Percentiles rank a stretch among this genome's conserved stretches.
Conservation (phyloP, 1,140 invertebrate genomes). For the Dreissena rostriformis region DNA sequence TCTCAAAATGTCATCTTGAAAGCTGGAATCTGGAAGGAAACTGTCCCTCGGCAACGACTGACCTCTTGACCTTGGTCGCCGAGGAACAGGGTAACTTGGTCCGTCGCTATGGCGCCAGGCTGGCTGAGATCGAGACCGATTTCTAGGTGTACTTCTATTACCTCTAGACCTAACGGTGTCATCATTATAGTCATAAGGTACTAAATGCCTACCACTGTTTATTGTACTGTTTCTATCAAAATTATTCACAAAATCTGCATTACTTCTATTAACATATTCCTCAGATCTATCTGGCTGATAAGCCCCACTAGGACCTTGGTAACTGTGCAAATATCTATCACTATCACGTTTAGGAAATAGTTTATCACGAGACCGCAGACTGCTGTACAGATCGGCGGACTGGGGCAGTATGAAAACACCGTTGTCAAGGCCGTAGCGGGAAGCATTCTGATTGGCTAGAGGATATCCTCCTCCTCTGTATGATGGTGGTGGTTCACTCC, state of each 20-base stretch:
- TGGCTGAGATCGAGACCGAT: constrained; percentile 54
- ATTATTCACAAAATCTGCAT: constrained; percentile 30
- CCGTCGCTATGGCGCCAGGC: constrained; percentile 28
- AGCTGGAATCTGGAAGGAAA: not conserved
- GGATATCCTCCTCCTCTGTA: constrained; percentile 71
- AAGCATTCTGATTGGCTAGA: constrained; percentile 59
- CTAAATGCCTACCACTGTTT: constrained; percentile 4
- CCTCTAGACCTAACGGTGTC: constrained; percentile 29
- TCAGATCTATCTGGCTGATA: constrained; percentile 22
- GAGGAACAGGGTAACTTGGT: constrained; percentile 49
- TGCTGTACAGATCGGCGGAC: constrained; percentile 46
- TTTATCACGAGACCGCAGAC: constrained; percentile 20
- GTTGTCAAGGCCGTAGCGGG: constrained; percentile 34
- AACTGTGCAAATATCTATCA: constrained; percentile 3
- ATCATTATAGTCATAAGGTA: constrained; percentile 35
- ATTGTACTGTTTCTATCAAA: constrained; percentile 23
- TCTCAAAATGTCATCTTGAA: constrained; percentile 3
- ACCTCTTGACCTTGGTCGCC: constrained; percentile 34
- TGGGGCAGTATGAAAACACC: constrained; percentile 68
- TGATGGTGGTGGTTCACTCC: constrained; percentile 68
- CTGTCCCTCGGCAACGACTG: constrained; percentile 39
- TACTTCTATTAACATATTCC: constrained; percentile 3
- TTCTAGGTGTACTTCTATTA: constrained; percentile 15
- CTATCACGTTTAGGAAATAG: constrained; percentile 23
- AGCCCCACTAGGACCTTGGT: constrained; percentile 3